Percentiles rank a stretch among this genome's conserved stretches.
These are phyloP conservation scores for Merops nubicus DNA, from an alignment of 2,113 vertebrate species.

Conservation along the genomic window DNA sequence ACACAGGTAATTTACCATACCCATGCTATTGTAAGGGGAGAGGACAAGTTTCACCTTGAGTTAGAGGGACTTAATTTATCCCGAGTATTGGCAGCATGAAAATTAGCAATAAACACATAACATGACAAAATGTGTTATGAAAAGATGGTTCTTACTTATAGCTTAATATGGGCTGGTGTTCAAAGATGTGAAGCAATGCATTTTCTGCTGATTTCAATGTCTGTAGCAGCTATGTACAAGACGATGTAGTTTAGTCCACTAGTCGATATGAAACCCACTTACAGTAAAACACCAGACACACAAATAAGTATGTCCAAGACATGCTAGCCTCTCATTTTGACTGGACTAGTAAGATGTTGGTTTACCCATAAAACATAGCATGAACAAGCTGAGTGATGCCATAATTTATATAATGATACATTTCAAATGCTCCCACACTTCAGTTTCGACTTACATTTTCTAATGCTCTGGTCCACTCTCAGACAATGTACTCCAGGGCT, in stretches of 20 bases:
- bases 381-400: not conserved
- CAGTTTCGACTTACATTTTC: not conserved
- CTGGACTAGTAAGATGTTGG: not conserved
- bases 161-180: not conserved
- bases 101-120: not conserved
- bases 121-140: not conserved
- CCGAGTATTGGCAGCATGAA: not conserved
- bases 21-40: not conserved
- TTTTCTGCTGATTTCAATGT: not conserved
- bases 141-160: not conserved
- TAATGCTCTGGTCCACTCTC: not conserved
- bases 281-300: not conserved
- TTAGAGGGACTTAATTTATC: not conserved
- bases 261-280: not conserved
- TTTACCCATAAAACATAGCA: not conserved
- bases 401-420: not conserved
- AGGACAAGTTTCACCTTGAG: not conserved
- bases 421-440: constrained; percentile 22
- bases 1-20: not conserved
- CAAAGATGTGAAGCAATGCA: not conserved
- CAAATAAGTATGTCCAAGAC: not conserved
- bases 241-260: not conserved
- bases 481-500: not conserved
- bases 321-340: not conserved
- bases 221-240: not conserved